A percentile compares a stretch with the other conserved stretches of the same genome.
phyloP scores from a whole-genome alignment of 2,113 vertebrate genomes.

The Anolis sagrei region DNA sequence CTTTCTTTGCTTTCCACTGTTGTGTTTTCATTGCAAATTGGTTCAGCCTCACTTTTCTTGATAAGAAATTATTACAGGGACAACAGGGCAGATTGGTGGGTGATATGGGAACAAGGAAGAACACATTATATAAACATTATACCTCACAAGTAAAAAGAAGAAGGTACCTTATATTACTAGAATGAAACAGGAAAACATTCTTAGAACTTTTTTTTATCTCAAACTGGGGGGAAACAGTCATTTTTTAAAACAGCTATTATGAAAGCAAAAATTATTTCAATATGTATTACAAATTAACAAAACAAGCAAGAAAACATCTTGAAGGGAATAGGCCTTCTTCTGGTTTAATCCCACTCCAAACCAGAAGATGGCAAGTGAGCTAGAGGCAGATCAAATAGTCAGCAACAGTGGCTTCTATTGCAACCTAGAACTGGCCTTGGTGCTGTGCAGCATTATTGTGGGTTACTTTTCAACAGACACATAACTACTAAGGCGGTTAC shows the following conservation, averaged over 20 bases:
- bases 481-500: not conserved
- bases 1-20: not conserved
- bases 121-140: not conserved
- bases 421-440: not conserved
- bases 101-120: not conserved
- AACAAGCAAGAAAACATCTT: not conserved
- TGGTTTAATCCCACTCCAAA: not conserved
- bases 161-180: not conserved
- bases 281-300: not conserved
- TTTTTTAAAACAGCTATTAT: not conserved
- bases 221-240: not conserved
- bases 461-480: not conserved
- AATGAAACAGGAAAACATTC: not conserved
- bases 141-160: not conserved
- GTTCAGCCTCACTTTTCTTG: not conserved
- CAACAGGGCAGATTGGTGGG: not conserved
- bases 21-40: not conserved
- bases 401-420: not conserved
- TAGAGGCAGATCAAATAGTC: not conserved
- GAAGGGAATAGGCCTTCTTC: not conserved
- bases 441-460: not conserved
- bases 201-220: not conserved
- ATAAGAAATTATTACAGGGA: not conserved
- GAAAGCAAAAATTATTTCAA: not conserved
- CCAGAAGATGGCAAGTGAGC: not conserved